Evolutionary conservation across 2,888 invertebrate genomes (phyloP), one percentile per base, ranked within the genome.

Genomic region (Meteorus cinctellus): DNA sequence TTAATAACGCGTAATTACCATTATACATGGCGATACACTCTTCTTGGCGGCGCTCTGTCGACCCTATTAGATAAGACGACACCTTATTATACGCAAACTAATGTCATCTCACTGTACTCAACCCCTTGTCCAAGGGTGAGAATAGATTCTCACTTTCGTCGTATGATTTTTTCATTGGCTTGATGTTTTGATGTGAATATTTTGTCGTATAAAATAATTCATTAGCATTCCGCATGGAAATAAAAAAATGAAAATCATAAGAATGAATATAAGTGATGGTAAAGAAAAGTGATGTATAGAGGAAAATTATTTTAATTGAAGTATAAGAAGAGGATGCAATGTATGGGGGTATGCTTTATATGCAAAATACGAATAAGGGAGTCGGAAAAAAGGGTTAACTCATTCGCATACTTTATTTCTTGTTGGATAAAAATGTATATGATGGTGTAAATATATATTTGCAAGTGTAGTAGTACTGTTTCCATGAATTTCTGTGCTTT

Each of bases 1-100:
- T 89, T 89, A 89, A 89, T 89, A 89, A 89, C 89, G 88, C 89
- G 87, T 89, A 89, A 89, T 89, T 89, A 88, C 89, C 88, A 87
- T 89, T 89, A 89, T 89, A 89, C 89, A 88, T 86, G 88, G 86
- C 89, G 88, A 89, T 89, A 88, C 89, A 89, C 88, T 89, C 88
- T 88, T 89, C 87, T 86, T 66, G 72, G 67, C 70, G 69, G 70
- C 80, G 82, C 72, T 68, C n/a, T 59, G 83, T 82, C 86, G 84
- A 88, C 87, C 88, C 88, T 87, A 89, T 89, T 88, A 88, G 88
- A 88, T 89, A 89, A 89, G 89, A 88, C 87, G 89, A 89, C 89
- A 89, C 89, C 89, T 89, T 89, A 89, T 89, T 89, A 89, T 88
- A 86, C 85, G 81, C 82, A 81, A 85, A 85, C 84, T 84, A 84